Conservation (phyloP, 1,140 invertebrate genomes). For the Archegozetes longisetosus region DNA sequence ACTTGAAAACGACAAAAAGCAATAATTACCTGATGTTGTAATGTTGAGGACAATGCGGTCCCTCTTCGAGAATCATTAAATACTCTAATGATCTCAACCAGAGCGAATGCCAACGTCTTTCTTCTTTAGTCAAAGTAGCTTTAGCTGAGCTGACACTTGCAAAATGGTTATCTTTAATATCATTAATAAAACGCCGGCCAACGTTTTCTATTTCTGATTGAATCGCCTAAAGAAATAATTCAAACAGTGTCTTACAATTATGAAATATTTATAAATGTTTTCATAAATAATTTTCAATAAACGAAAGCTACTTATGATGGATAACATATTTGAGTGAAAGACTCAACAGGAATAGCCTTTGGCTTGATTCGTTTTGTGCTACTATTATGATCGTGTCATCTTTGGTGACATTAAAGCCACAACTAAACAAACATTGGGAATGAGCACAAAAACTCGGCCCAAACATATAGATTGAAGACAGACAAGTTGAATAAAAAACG, state of each 20-base stretch:
- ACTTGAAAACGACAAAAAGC: too few species aligned
- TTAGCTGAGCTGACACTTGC: not conserved
- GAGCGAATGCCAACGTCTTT: conserved; percentile 10
- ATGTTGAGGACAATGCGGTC: conserved; percentile 13
- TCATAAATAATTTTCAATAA: too few species aligned
- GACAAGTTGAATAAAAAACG: too few species aligned
- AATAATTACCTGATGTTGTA: not conserved
- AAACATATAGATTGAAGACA: too few species aligned
- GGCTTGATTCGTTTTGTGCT: too few species aligned
- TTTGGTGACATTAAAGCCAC: not conserved
- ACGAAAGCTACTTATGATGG: too few species aligned
- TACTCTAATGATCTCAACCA: conserved; percentile 16
- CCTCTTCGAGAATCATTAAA: conserved; percentile 13
- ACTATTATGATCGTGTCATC: not conserved
- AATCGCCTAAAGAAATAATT: conserved; percentile 4
- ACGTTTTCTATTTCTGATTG: conserved; percentile 14
- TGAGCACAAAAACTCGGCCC: too few species aligned
- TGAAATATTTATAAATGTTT: too few species aligned
- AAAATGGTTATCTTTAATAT: conserved; percentile 4
- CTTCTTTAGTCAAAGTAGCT: not conserved
- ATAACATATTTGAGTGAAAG: too few species aligned
- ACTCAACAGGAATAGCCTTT: too few species aligned
- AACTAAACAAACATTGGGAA: not conserved
- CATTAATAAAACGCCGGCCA: conserved; percentile 11
- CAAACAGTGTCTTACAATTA: too few species aligned